Evolutionary conservation across 2,113 vertebrate species (phyloP).

Genomic region (Pheucticus melanocephalus): DNA sequence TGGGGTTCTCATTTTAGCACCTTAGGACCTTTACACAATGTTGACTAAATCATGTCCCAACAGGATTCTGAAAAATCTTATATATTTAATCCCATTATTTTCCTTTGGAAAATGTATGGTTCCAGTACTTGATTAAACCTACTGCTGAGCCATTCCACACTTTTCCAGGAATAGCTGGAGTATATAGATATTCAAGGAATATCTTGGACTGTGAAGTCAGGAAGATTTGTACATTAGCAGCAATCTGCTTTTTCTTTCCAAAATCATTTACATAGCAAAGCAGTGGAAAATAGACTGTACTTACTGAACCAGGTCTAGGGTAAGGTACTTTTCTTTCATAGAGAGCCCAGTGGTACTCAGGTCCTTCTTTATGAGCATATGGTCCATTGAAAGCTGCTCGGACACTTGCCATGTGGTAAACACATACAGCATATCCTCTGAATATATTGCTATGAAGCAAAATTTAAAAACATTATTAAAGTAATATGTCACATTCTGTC

Average conservation of each 20-base stretch:
- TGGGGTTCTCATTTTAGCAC: neutral
- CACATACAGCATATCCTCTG: conserved; percentile 92
- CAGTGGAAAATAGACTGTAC: conserved; percentile 36
- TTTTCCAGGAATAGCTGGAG: neutral
- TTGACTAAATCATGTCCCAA: neutral
- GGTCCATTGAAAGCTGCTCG: conserved; percentile 94
- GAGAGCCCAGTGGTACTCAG: conserved; percentile 91
- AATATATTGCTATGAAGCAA: conserved; percentile 83
- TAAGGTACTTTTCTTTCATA: conserved; percentile 94
- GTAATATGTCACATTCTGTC: neutral
- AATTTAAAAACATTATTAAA: conserved; percentile 3
- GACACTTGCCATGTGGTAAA: conserved; percentile 93
- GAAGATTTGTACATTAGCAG: neutral
- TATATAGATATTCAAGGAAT: neutral
- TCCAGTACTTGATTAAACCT: neutral
- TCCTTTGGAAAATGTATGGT: neutral
- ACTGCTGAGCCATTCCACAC: neutral
- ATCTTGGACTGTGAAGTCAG: too few relatives aligned
- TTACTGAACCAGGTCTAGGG: conserved; percentile 95
- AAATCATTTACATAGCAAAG: neutral
- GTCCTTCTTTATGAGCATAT: conserved; percentile 89
- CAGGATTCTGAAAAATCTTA: neutral
- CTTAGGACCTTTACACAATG: neutral
- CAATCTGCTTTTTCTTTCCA: neutral
- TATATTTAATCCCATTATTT: neutral